Conservation (phyloP, 2,797 vertebrate species). For the Jordanella pulchra region DNA sequence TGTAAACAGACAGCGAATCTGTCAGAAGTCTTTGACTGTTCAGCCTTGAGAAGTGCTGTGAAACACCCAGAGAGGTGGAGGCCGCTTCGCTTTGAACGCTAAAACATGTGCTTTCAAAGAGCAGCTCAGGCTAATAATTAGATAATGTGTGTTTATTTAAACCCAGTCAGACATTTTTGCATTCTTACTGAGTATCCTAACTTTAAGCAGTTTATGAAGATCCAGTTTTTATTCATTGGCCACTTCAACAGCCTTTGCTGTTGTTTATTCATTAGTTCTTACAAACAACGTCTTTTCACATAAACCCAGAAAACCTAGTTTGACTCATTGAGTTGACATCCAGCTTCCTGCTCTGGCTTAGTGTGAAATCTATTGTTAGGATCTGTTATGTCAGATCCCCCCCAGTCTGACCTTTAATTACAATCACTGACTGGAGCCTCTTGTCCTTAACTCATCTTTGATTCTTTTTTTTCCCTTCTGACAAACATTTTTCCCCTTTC, state of each 20-base stretch:
- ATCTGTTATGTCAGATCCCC: not conserved
- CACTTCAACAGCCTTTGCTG: not conserved
- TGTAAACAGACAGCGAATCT: too few species aligned
- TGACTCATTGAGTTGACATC: not conserved
- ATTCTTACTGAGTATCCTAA: not conserved
- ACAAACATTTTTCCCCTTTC: too few species aligned
- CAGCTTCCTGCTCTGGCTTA: conserved; percentile 1
- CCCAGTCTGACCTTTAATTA: not conserved
- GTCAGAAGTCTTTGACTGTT: too few species aligned
- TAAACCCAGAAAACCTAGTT: not conserved
- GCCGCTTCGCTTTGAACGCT: too few species aligned
- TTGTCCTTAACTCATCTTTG: not conserved
- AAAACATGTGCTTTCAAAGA: not conserved
- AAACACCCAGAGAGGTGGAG: too few species aligned
- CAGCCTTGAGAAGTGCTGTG: too few species aligned
- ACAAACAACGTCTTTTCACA: not conserved
- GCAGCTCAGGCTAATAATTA: not conserved
- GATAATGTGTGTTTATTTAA: too few species aligned
- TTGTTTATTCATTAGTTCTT: not conserved
- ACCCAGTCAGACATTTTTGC: too few species aligned
- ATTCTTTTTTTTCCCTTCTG: too few species aligned
- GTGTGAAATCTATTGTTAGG: conserved; percentile 7
- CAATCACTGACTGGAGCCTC: not conserved
- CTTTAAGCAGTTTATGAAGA: too few species aligned
- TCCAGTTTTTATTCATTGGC: not conserved